These are phyloP conservation scores for Cryptotermes secundus DNA, from an alignment of 1,140 invertebrate species.

Conservation along the genomic window DNA sequence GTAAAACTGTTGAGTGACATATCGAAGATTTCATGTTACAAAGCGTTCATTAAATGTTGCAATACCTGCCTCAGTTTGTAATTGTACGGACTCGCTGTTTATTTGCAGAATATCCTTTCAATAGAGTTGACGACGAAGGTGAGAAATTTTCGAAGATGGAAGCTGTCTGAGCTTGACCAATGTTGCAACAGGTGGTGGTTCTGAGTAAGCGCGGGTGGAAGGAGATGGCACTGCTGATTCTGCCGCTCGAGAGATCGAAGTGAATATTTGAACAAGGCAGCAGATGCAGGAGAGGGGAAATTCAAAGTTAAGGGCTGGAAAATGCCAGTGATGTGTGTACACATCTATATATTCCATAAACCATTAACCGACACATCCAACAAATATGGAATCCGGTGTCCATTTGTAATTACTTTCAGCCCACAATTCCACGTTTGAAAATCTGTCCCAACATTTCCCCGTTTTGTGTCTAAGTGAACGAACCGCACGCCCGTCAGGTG, in stretches of 20 bases:
- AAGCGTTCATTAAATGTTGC: too few relatives aligned
- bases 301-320: background rate
- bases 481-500: background rate
- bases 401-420: background rate
- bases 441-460: too few relatives aligned
- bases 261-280: background rate
- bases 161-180: background rate
- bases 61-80: too few relatives aligned
- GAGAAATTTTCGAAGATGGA: too few relatives aligned
- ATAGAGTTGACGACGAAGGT: too few relatives aligned
- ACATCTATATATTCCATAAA: background rate
- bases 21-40: too few relatives aligned
- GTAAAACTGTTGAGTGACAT: too few relatives aligned
- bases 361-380: background rate
- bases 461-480: background rate
- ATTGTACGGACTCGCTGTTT: too few relatives aligned
- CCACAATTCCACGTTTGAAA: background rate
- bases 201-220: background rate
- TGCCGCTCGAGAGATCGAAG: background rate
- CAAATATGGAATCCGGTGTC: background rate
- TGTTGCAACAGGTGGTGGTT: background rate
- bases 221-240: background rate
- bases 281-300: background rate
- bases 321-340: background rate
- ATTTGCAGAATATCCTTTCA: too few relatives aligned